Base-by-base conservation (phyloP, 2,797 vertebrate genomes). In the Cetoscarus ocellatus region DNA sequence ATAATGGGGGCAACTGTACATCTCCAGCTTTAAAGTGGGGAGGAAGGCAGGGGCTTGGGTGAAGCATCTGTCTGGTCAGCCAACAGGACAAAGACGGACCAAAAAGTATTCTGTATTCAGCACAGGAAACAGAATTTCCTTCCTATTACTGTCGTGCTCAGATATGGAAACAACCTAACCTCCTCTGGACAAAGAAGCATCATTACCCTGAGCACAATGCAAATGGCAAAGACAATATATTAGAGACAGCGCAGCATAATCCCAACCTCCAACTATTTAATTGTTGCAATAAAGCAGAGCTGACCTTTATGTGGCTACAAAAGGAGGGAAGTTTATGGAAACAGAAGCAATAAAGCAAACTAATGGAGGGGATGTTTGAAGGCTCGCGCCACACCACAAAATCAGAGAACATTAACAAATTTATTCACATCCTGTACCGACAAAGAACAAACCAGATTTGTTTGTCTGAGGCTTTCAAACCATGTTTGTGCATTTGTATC, bases 51-150 rank as follows among this genome's bases (percentile, higher is more conserved):
- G 78, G 63, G 63, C 50, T 72, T 49, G 75, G 49, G 34, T 68
- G 71, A 73, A 64, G 52, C n/a, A 74, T 34, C 19, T 38, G 52
- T 77, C 65, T 68, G 79, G n/a, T 66, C 69, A 52, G 49, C 67
- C 45, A 59, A 80, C 70, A 76, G 87, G 86, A 91, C 84, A 84
- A 81, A 83, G 78, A 86, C 75, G 65, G 68, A 79, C 61, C 65
- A 79, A 69, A 73, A 78, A 76, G 65, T 50, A 72, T 77, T 89
- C 79, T 70, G 77, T 71, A 73, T 78, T 86, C 77, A 70, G 71
- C 81, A 64, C 86, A 88, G 91, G 93, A 94, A 93, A 89, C 75
- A 27, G 3, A 64, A 75, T 86, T 90, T 92, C 87, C 91, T 91
- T 91, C 80, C 85, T 63, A 79, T 43, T 38, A 62, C 80, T 67